phyloP scores from a whole-genome alignment of 2,797 vertebrate genomes.

The Kryptolebias ocellatus region DNA sequence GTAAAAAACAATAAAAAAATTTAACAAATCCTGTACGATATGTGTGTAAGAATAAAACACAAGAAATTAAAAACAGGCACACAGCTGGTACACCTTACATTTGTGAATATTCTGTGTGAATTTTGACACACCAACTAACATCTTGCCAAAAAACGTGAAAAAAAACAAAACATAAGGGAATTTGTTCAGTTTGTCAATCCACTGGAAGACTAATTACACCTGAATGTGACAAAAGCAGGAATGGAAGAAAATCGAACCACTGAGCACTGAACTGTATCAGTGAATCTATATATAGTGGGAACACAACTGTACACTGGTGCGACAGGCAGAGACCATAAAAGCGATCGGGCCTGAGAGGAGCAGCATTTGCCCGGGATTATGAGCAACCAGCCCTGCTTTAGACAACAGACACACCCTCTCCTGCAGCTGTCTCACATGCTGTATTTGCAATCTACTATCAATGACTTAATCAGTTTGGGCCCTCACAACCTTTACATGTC shows the following conservation, averaged over 20 bases:
- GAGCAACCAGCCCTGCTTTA: constrained; percentile 78
- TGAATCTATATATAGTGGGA: constrained; percentile 80
- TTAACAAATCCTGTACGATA: too few species aligned
- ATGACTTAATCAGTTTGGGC: constrained; percentile 78
- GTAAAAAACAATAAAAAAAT: too few species aligned
- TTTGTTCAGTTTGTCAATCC: constrained; percentile 36
- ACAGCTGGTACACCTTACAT: constrained; percentile 14
- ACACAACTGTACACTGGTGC: constrained; percentile 82
- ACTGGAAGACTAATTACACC: constrained; percentile 47
- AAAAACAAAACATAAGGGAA: neutral
- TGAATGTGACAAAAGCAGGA: constrained; percentile 36
- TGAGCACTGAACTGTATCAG: constrained; percentile 58
- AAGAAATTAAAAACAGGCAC: neutral
- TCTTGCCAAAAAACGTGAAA: neutral
- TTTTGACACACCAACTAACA: constrained; percentile 38
- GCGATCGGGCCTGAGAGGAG: constrained; percentile 78
- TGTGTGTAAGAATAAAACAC: too few species aligned
- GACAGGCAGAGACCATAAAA: constrained; percentile 81
- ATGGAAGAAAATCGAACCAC: constrained; percentile 72
- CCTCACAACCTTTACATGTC: constrained; percentile 32
- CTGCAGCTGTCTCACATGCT: constrained; percentile 82
- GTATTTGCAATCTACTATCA: constrained; percentile 78
- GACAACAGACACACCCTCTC: constrained; percentile 74
- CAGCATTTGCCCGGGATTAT: constrained; percentile 85
- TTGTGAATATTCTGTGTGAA: constrained; percentile 38